Percentiles rank a stretch among this genome's conserved stretches.
phyloP scores from a whole-genome alignment of 2,888 invertebrate species.

The Trissonchulus latispiculum region DNA sequence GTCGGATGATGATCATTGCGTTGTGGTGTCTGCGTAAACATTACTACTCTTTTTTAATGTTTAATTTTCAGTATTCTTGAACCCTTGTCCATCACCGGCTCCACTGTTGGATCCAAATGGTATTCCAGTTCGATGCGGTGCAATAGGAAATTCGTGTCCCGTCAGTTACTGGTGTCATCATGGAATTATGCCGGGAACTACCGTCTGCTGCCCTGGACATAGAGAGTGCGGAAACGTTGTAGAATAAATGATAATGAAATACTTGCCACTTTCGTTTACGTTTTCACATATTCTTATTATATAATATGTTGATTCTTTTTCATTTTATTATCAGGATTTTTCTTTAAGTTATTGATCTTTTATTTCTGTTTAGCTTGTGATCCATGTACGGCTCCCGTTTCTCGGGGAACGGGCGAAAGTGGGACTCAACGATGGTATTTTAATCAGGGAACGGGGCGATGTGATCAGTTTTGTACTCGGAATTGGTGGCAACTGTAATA shows the following conservation, averaged over 20 bases:
- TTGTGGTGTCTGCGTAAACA: too few species aligned
- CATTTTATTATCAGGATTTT: too few species aligned
- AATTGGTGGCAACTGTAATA: slow-evolving; percentile 28
- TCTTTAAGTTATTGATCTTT: too few species aligned
- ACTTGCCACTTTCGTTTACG: too few species aligned
- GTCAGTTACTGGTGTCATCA: slow-evolving; percentile 40
- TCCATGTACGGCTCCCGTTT: slow-evolving; percentile 6
- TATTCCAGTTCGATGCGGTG: not conserved
- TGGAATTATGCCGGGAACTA: slow-evolving; percentile 38
- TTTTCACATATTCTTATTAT: too few species aligned
- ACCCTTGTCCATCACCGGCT: slow-evolving; percentile 16
- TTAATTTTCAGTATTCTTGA: slow-evolving; percentile 21
- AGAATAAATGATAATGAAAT: too few species aligned
- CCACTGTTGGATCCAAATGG: slow-evolving; percentile 19
- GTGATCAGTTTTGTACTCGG: slow-evolving; percentile 27
- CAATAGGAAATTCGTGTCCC: slow-evolving; percentile 10
- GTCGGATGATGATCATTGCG: too few species aligned
- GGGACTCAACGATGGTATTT: slow-evolving; percentile 29
- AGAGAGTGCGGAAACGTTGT: too few species aligned
- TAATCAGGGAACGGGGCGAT: slow-evolving; percentile 29
- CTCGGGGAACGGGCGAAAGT: slow-evolving; percentile 16
- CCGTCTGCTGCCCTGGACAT: slow-evolving; percentile 42
- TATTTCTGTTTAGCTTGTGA: slow-evolving; percentile 32
- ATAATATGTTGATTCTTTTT: too few species aligned
- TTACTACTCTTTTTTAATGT: too few species aligned